A percentile compares a stretch with the other conserved stretches of the same genome.
These are phyloP conservation scores for Drosophila subobscura DNA, from an alignment of 1,140 invertebrate species.

Conservation along the genomic window DNA sequence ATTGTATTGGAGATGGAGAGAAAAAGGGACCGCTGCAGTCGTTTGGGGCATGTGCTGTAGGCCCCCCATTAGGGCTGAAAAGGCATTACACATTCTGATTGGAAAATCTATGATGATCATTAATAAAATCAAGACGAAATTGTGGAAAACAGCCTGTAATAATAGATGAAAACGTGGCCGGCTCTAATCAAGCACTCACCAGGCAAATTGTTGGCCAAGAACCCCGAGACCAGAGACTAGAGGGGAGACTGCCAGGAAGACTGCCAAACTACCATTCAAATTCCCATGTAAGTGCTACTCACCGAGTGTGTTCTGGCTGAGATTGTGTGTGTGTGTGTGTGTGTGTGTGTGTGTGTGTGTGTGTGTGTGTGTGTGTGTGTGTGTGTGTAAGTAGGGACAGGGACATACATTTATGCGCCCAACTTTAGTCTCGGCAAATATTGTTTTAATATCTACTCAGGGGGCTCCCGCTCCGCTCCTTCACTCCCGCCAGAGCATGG, in stretches of 20 bases:
- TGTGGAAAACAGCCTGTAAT: conserved; percentile 63
- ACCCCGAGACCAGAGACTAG: conserved; percentile 2
- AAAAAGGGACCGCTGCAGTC: conserved; percentile 28
- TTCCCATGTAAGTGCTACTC: no score
- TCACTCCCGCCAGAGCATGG: conserved; percentile 1
- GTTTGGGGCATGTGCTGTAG: conserved; percentile 2
- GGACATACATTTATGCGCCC: conserved; percentile 56
- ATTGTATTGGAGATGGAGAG: not conserved
- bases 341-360: conserved; percentile 21
- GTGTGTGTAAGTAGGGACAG: conserved; percentile 42
- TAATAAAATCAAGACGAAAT: conserved; percentile 68
- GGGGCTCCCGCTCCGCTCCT: conserved; percentile 4
- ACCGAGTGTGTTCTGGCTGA: not conserved
- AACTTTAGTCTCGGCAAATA: conserved; percentile 68
- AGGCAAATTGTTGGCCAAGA: conserved; percentile 43
- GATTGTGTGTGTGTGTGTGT: conserved; percentile 2
- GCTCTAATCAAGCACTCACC: conserved; percentile 59
- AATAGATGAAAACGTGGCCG: conserved; percentile 39
- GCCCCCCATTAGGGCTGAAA: conserved; percentile 44
- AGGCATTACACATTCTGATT: conserved; percentile 67
- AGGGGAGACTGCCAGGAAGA: no score
- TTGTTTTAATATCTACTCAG: conserved; percentile 74
- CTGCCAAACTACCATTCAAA: no score
- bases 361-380: conserved; percentile 3
- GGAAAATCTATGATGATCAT: conserved; percentile 76